Conservation (phyloP, 2,113 vertebrate species). For the Bambusicola thoracicus region DNA sequence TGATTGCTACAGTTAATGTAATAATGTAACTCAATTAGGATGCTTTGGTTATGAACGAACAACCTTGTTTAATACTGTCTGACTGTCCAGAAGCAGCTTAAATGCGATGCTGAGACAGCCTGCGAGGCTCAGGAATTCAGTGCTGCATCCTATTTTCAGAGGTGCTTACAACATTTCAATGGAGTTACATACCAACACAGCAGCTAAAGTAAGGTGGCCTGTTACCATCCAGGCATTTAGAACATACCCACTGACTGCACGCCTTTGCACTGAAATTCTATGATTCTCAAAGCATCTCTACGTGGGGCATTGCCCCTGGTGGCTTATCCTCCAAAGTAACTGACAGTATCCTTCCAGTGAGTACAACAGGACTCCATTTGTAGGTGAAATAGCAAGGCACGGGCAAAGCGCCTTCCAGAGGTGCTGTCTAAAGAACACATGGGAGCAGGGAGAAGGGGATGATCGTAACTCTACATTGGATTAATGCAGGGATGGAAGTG, state of each 20-base stretch:
- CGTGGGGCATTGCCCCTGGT: background rate
- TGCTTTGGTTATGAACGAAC: slow-evolving; percentile 70
- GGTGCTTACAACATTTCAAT: rapidly evolving
- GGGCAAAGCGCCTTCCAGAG: background rate
- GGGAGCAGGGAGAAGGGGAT: background rate
- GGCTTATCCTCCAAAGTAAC: background rate
- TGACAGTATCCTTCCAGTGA: background rate
- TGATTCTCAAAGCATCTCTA: background rate
- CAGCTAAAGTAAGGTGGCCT: background rate
- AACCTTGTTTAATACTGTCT: slow-evolving; percentile 63
- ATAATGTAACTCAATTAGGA: slow-evolving; percentile 73
- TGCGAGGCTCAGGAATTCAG: slow-evolving; percentile 10
- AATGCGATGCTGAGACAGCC: background rate
- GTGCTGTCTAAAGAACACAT: rapidly evolving
- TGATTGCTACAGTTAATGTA: slow-evolving; percentile 73
- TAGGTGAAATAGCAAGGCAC: background rate
- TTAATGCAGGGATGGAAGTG: background rate
- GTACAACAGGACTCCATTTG: rapidly evolving
- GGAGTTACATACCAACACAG: background rate
- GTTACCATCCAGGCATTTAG: background rate
- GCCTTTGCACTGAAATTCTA: background rate
- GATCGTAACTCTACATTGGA: background rate
- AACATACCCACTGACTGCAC: background rate
- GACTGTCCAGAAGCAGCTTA: slow-evolving; percentile 45
- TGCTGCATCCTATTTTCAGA: background rate